Evolutionary conservation across 2,888 invertebrate genomes (phyloP), one percentile per base, ranked within the genome.

Genomic region (Andrena marginata): DNA sequence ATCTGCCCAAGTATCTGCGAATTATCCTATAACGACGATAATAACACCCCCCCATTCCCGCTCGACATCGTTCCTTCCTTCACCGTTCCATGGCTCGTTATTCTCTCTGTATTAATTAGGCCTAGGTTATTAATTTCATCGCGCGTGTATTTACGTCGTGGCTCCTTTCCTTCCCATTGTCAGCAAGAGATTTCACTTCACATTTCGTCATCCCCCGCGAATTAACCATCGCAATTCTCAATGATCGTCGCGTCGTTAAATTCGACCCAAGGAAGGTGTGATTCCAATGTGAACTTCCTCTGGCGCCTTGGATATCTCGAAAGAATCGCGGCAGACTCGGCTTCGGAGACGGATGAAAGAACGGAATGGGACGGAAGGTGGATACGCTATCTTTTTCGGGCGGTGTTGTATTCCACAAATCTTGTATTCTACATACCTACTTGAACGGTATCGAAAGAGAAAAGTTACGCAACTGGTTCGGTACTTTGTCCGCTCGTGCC

Each of bases 1-100:
- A 85, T 86, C 86, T 62, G 23, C 48, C 71, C 60, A 51, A 85
- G 77, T 74, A 83, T 80, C 86, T 73, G 54, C 20, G 33, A 68
- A 75, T 63, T 77, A 69, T 48, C 48, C 71, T n/a, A 23, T 70
- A 86, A 78, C 33, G 60, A 65, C 60, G 70, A 20, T 62, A 71
- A 29, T 59, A 33, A 16, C 16, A 33, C 42, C 31, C 48, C 48
- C 23, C 56, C 31, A 2, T 51, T 51, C 51, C 51, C 51, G 51
- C 48, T 35, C 23, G 26, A 33, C 54, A 6, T 16, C 60, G 7
- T 16, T 20, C 26, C 29, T 29, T 56, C 49, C 60, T 59, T 33
- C 35, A 35, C 33, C 16, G 23, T 51, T 67, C 60, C 65, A 31
- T 16, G 26, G 20, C 60, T 77, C 70, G 65, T 70, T 67, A 26